Evolutionary conservation across 2,888 invertebrate genomes (phyloP).

Genomic region (Hecatera dysodea): DNA sequence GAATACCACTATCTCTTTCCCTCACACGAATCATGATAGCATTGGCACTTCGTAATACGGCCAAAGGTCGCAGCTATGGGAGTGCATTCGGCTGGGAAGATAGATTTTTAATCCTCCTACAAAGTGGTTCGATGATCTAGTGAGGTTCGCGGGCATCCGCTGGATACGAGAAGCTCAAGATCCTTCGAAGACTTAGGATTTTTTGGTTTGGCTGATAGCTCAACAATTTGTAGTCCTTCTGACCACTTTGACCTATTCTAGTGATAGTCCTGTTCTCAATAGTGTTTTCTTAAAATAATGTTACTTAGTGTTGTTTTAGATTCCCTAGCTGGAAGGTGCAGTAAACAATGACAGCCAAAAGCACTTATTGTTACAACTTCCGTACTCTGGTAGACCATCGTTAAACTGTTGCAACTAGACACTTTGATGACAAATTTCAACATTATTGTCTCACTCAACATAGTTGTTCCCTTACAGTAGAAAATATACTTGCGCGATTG

Average conservation of each 20-base stretch:
- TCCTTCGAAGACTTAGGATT: too few relatives aligned
- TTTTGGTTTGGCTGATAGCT: too few relatives aligned
- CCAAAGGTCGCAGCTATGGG: background rate
- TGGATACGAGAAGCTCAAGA: too few relatives aligned
- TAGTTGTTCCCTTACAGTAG: background rate
- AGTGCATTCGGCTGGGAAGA: background rate
- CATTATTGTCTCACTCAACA: background rate
- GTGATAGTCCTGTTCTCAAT: background rate
- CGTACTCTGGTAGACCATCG: background rate
- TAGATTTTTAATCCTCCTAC: background rate
- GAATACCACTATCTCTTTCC: too few relatives aligned
- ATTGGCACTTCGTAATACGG: too few relatives aligned
- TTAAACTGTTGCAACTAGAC: slow-evolving; percentile 25
- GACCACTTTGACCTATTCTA: too few relatives aligned
- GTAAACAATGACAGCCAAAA: slow-evolving; percentile 19
- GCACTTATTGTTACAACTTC: slow-evolving; percentile 41
- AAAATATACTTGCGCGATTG: background rate
- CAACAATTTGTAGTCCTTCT: too few relatives aligned
- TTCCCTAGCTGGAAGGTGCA: background rate
- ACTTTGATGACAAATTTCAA: slow-evolving; percentile 5
- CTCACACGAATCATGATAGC: too few relatives aligned
- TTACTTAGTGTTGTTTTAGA: background rate
- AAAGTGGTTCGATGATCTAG: too few relatives aligned
- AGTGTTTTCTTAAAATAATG: background rate
- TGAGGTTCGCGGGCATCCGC: too few relatives aligned